Evolutionary conservation across 2,888 invertebrate genomes (phyloP).

Genomic region (Gortyna flavago): DNA sequence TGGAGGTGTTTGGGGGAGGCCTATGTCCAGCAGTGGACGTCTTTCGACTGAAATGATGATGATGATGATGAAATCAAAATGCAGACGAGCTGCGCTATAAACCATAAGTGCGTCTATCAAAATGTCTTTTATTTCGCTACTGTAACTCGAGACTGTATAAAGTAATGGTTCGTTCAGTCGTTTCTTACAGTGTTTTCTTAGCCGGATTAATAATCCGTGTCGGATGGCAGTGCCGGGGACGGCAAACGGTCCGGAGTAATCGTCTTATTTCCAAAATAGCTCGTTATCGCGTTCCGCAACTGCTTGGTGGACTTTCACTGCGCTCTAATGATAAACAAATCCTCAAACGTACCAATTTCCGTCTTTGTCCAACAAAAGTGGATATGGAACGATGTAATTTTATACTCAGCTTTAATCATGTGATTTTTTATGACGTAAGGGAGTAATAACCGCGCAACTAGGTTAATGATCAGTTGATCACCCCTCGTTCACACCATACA

Average conservation of each 20-base stretch:
- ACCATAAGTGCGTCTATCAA: constrained; percentile 5
- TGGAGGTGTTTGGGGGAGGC: too few species aligned
- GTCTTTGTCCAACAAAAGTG: constrained; percentile 19
- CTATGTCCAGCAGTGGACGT: too few species aligned
- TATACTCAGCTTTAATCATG: constrained; percentile 47
- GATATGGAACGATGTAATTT: constrained; percentile 35
- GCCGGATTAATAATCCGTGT: constrained; percentile 66
- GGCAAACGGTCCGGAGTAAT: constrained; percentile 56
- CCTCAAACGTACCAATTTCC: constrained; percentile 21
- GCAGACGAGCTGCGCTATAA: background rate
- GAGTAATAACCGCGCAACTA: constrained; percentile 52
- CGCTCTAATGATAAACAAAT: constrained; percentile 45
- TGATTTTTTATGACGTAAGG: constrained; percentile 57
- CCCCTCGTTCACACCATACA: constrained; percentile 60
- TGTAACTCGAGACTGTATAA: constrained; percentile 25
- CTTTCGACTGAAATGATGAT: too few species aligned
- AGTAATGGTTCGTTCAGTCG: constrained; percentile 41
- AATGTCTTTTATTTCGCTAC: constrained; percentile 27
- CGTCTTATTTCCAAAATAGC: constrained; percentile 58
- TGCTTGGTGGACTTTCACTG: constrained; percentile 56
- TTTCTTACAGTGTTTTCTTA: constrained; percentile 44
- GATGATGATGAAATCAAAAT: background rate
- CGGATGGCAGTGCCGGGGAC: constrained; percentile 51
- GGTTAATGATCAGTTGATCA: constrained; percentile 66
- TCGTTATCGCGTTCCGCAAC: constrained; percentile 63